Base-by-base conservation (phyloP, 1,140 invertebrate species). In the Aphis craccivora region DNA sequence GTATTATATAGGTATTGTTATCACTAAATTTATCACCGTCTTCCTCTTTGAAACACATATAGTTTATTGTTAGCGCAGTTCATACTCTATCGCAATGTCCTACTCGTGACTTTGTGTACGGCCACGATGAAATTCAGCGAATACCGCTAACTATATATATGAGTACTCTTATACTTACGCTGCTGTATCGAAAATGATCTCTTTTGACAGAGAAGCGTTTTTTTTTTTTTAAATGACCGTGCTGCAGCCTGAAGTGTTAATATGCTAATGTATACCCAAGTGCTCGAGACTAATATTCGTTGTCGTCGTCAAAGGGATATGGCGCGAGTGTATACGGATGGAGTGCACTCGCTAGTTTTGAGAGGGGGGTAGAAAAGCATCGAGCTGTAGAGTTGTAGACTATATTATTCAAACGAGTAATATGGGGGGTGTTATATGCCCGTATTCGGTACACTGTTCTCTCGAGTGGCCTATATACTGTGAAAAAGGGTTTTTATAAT, bases 401-500 rank as follows among this genome's bases (percentile, higher is more conserved):
- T 84, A 30, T 11, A 40, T 4, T 55, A 89, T 89, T 55, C 14
- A 51, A 48, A 89, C 1, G n/a, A 48, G 40, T 43, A 25, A 30
- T 45, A 87, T 48, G 30, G 86, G 11, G 86, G 43, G 45, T 88
- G 23, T 30, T 51, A 23, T 53, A 35, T 5, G 84, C 18, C 76
- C 43, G 37, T 48, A 67, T 67, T 91, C n/a, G 51, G 67, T 40
- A 92, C 40, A 48, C 7, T 35, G 90, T 84, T 83, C 48, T 81
- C 76, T 86, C 48, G 48, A 93, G 91, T 92, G n/a, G 35, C 37
- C 76, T 81, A 37, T 53, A 45, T 90, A 60, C 53, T 60, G 51
- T 60, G 76, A 55, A 86, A 91, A 93, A 83, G 91, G 81, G 81
- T 84, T 93, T 92, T 93, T 81, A 84, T 87, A 83, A 87, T 92